These are phyloP conservation scores for Enteromius paludinosus DNA, from an alignment of 2,797 vertebrate species.

Conservation along the genomic window DNA sequence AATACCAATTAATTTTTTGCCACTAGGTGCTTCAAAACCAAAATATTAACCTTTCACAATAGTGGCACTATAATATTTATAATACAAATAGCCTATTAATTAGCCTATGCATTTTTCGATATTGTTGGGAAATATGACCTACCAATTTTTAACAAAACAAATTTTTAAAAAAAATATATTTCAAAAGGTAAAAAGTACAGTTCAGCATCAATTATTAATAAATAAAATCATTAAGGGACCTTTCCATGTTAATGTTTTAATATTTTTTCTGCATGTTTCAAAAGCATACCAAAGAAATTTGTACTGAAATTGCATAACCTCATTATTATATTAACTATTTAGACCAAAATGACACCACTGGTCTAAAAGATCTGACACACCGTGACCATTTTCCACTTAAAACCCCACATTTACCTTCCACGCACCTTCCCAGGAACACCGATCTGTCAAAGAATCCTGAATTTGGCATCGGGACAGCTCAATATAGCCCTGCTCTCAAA, in stretches of 20 bases:
- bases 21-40: too few species aligned
- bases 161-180: background rate
- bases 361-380: background rate
- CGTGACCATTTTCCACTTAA: background rate
- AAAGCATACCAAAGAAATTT: background rate
- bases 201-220: background rate
- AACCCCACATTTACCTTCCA: slow-evolving; percentile 1
- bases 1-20: too few species aligned
- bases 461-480: slow-evolving; percentile 54
- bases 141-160: background rate
- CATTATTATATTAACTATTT: too few species aligned
- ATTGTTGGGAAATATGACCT: background rate
- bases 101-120: background rate
- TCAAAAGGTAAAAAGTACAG: background rate
- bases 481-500: slow-evolving; percentile 57
- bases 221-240: too few species aligned
- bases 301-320: background rate
- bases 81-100: background rate
- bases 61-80: background rate
- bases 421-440: slow-evolving; percentile 21
- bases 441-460: slow-evolving; percentile 57
- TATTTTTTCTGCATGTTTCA: too few species aligned
- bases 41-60: too few species aligned
- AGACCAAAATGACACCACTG: too few species aligned
- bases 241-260: background rate